Evolutionary conservation across 2,113 vertebrate species (phyloP).

Genomic region (Thalassarche chlororhynchos): DNA sequence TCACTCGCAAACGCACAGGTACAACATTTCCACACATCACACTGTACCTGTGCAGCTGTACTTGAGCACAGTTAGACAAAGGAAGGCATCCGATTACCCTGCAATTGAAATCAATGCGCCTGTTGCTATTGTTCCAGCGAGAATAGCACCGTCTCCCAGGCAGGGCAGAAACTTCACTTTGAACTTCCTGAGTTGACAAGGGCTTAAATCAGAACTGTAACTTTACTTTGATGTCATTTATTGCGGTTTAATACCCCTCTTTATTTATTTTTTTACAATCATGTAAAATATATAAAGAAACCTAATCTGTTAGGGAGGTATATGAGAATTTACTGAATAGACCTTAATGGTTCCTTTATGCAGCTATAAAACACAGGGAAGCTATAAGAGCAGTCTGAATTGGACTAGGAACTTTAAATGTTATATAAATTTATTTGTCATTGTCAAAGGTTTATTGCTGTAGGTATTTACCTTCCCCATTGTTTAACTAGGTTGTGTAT

Average conservation of each 20-base stretch:
- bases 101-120: background rate
- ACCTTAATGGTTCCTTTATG: constrained; percentile 44
- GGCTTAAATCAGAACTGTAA: constrained; percentile 34
- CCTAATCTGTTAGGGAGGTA: constrained; percentile 15
- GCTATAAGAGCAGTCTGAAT: background rate
- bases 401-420: constrained; percentile 1
- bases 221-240: constrained; percentile 56
- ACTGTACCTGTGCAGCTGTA: background rate
- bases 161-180: constrained; percentile 32
- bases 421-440: constrained; percentile 36
- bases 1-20: background rate
- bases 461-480: constrained; percentile 21
- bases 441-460: constrained; percentile 43
- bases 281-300: constrained; percentile 52
- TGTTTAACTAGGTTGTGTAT: constrained; percentile 34
- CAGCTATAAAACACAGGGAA: constrained; percentile 49
- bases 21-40: background rate
- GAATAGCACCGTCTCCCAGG: background rate
- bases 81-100: background rate
- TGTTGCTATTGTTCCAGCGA: background rate
- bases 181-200: constrained; percentile 48
- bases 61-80: background rate
- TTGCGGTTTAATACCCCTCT: constrained; percentile 32
- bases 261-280: constrained; percentile 47
- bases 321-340: constrained; percentile 24